Evolutionary conservation across 30 jellyfish, hydroid and myxozoan species (phyloP).

Genomic region (Nemopilema nomurai): DNA sequence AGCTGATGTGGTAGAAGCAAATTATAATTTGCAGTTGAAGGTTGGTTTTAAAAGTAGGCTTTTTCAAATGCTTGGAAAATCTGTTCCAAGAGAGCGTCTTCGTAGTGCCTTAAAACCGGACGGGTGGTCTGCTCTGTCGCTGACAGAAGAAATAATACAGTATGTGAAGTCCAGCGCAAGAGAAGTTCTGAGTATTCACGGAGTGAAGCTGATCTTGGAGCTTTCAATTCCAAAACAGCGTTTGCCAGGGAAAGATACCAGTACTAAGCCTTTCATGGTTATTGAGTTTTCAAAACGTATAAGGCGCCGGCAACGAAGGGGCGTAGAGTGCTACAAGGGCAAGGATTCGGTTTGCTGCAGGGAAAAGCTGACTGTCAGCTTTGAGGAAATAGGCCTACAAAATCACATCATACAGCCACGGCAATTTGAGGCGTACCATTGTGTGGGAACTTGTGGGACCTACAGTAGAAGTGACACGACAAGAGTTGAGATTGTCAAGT

Average conservation of each 20-base stretch:
- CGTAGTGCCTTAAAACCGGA: neutral
- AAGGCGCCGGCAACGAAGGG: conserved; percentile 29
- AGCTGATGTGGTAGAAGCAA: neutral
- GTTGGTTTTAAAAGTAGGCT: neutral
- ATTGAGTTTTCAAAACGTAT: conserved; percentile 9
- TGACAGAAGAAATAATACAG: neutral
- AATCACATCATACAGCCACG: conserved; percentile 55
- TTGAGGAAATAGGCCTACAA: conserved; percentile 52
- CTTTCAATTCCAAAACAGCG: neutral
- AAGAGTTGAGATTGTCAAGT: conserved; percentile 54
- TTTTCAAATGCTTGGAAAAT: neutral
- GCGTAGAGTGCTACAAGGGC: conserved; percentile 40
- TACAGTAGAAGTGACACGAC: conserved; percentile 42
- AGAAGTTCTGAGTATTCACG: neutral
- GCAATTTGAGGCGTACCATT: conserved; percentile 61
- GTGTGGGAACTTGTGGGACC: conserved; percentile 60
- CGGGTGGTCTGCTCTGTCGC: conserved; percentile 7
- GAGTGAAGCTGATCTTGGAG: neutral
- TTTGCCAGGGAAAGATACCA: neutral
- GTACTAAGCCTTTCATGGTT: conserved; percentile 40
- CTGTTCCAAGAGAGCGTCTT: neutral
- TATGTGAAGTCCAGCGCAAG: neutral
- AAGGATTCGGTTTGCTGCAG: conserved; percentile 34
- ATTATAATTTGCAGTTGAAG: neutral
- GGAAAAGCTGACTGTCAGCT: conserved; percentile 32